Evolutionary conservation across 2,113 vertebrate species (phyloP).

Genomic region (Zootoca vivipara): DNA sequence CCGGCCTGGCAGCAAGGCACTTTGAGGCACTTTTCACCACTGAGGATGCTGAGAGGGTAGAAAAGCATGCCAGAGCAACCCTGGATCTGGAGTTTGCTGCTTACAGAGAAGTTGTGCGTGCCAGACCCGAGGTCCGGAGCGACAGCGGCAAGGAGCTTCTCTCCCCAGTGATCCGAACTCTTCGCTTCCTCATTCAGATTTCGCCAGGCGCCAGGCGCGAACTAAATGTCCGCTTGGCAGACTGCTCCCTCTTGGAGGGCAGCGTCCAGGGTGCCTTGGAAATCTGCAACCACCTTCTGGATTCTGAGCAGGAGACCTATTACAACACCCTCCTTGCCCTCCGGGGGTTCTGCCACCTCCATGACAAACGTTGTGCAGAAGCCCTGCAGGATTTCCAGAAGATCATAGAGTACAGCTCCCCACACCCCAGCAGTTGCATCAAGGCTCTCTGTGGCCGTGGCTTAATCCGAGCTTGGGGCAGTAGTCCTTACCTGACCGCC

Average conservation of each 20-base stretch:
- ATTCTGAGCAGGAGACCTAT: constrained; percentile 74
- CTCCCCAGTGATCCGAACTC: constrained; percentile 75
- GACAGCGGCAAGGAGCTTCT: constrained; percentile 81
- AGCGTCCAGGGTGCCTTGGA: constrained; percentile 75
- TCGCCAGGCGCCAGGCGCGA: constrained; percentile 75
- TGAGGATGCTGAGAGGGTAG: constrained; percentile 49
- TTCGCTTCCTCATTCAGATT: constrained; percentile 85
- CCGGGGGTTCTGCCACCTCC: constrained; percentile 86
- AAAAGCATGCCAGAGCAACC: constrained; percentile 60
- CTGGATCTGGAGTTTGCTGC: constrained; percentile 78
- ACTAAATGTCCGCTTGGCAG: constrained; percentile 84
- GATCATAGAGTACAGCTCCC: constrained; percentile 84
- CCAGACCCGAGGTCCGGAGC: constrained; percentile 81
- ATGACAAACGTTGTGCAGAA: constrained; percentile 72
- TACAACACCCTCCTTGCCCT: constrained; percentile 86
- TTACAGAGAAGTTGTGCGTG: constrained; percentile 81
- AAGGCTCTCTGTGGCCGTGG: constrained; percentile 92
- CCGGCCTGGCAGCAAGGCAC: constrained; percentile 70
- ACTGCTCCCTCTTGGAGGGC: constrained; percentile 87
- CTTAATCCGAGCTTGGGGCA: constrained; percentile 83
- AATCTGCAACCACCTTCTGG: constrained; percentile 83
- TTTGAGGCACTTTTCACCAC: constrained; percentile 80
- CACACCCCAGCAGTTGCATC: constrained; percentile 87
- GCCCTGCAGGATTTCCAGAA: constrained; percentile 90
- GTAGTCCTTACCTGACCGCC: constrained; percentile 83